Conservation (phyloP, 2,113 vertebrate genomes). For the Larimichthys crocea region DNA sequence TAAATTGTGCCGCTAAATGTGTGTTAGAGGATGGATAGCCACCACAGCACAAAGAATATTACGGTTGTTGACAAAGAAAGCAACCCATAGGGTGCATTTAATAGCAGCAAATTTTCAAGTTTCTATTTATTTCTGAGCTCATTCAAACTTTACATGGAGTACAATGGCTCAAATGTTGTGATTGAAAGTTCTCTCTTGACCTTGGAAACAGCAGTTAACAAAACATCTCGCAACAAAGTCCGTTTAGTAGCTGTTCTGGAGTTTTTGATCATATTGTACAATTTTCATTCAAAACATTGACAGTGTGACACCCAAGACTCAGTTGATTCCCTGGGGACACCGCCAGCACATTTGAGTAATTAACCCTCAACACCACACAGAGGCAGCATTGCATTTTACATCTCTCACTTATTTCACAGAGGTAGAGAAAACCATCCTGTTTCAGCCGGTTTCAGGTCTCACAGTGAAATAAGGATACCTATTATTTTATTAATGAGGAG, state of each 20-base stretch:
- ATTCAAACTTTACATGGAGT: not conserved
- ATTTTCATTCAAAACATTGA: not conserved
- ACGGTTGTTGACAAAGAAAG: not conserved
- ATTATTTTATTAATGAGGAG: not conserved
- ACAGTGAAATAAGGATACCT: not conserved
- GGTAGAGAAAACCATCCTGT: not conserved
- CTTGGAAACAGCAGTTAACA: not conserved
- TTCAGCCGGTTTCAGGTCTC: not conserved
- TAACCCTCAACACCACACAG: constrained; percentile 72
- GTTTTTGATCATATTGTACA: not conserved
- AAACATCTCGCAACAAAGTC: not conserved
- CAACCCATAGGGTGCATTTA: not conserved
- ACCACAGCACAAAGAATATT: too few relatives aligned
- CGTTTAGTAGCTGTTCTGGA: not conserved
- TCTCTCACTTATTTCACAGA: constrained; percentile 13
- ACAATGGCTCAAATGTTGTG: not conserved
- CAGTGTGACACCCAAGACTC: not conserved
- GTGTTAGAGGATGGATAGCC: too few relatives aligned
- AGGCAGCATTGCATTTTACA: constrained; percentile 76
- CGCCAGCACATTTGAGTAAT: constrained; percentile 52
- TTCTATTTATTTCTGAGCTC: too few relatives aligned
- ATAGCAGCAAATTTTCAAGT: too few relatives aligned
- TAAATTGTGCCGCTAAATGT: too few relatives aligned
- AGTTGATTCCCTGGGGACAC: constrained; percentile 7
- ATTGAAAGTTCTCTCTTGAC: not conserved